Evolutionary conservation across 2,888 invertebrate species (phyloP).

Genomic region (Drosophila buzzatii): DNA sequence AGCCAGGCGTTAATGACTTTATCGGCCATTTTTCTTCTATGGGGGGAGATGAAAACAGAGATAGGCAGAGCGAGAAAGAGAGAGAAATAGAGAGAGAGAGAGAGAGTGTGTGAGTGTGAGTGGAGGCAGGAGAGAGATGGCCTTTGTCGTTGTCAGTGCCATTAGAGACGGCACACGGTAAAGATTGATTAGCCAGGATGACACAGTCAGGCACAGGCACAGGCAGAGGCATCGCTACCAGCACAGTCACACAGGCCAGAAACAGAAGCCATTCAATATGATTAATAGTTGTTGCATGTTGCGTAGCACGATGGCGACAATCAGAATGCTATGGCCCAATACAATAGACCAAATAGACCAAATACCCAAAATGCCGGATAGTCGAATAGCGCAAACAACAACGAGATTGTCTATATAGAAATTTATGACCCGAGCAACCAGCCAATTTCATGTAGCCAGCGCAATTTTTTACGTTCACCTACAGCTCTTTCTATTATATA

Average conservation of each 20-base stretch:
- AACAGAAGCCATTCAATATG: constrained; percentile 65
- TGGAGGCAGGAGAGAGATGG: constrained; percentile 27
- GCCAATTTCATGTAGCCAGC: constrained; percentile 73
- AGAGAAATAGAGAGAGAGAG: background rate
- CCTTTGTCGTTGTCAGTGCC: constrained; percentile 61
- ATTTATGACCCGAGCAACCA: constrained; percentile 69
- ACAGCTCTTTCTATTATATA: too few relatives aligned
- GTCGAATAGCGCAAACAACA: constrained; percentile 49
- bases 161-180: constrained; percentile 56
- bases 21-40: constrained; percentile 72
- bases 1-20: constrained; percentile 80
- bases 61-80: constrained; percentile 12
- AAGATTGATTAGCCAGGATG: constrained; percentile 75
- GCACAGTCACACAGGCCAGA: background rate
- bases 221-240: background rate
- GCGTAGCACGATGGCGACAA: constrained; percentile 64
- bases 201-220: constrained; percentile 50
- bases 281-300: constrained; percentile 75
- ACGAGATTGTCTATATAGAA: constrained; percentile 59
- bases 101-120: constrained; percentile 27
- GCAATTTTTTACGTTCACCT: constrained; percentile 10
- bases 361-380: constrained; percentile 18
- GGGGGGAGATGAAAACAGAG: background rate
- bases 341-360: constrained; percentile 33
- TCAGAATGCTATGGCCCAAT: constrained; percentile 30